Conservation (phyloP, 2,888 invertebrate genomes). For the Polyploca ridens region DNA sequence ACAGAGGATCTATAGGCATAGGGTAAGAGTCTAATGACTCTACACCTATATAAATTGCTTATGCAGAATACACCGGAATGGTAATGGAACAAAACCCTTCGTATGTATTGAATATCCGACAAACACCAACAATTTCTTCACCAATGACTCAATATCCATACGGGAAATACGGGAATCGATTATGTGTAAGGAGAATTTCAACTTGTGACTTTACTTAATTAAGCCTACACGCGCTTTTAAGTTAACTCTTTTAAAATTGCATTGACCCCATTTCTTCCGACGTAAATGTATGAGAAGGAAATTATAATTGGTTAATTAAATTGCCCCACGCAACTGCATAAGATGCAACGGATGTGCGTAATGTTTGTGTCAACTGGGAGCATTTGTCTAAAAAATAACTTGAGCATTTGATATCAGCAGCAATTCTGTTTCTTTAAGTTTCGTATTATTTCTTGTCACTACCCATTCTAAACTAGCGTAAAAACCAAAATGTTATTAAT, state of each 20-base stretch:
- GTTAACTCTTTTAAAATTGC: slow-evolving; percentile 32
- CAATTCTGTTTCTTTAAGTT: background rate
- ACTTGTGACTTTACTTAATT: background rate
- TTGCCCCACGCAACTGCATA: slow-evolving; percentile 70
- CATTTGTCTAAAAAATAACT: slow-evolving; percentile 36
- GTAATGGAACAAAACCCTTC: too few species aligned
- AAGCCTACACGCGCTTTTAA: background rate
- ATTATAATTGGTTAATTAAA: slow-evolving; percentile 68
- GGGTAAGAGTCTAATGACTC: too few species aligned
- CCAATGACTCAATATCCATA: too few species aligned
- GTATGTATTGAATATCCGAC: too few species aligned
- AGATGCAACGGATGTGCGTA: slow-evolving; percentile 74
- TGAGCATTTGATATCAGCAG: background rate
- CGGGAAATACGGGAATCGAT: too few species aligned
- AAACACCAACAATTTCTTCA: too few species aligned
- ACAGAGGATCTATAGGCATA: too few species aligned
- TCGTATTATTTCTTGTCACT: background rate
- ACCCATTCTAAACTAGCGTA: background rate
- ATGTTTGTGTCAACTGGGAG: slow-evolving; percentile 54
- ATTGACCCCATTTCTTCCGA: slow-evolving; percentile 40
- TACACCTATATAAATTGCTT: too few species aligned
- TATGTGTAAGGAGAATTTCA: background rate
- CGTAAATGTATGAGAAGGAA: slow-evolving; percentile 45
- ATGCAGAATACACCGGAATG: too few species aligned
- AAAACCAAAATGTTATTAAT: background rate